Evolutionary conservation across 2,113 vertebrate species (phyloP).

Genomic region (rat (Rattus norvegicus)): DNA sequence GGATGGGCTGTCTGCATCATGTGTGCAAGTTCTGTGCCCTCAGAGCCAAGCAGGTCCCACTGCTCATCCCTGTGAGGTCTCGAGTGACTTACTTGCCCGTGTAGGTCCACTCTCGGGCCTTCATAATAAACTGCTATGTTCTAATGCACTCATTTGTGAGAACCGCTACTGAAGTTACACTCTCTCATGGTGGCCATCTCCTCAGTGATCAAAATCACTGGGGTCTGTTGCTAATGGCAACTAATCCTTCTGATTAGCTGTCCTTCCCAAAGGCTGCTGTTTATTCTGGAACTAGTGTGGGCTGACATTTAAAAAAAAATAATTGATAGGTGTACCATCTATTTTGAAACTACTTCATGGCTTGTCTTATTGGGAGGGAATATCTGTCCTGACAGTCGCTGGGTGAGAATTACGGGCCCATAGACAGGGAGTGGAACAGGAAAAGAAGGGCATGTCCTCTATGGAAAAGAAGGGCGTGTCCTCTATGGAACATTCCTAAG

Average conservation of each 20-base stretch:
- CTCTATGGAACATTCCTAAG: neutral
- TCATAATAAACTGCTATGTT: neutral
- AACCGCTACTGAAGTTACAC: neutral
- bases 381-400: neutral
- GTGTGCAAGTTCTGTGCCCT: neutral
- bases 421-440: neutral
- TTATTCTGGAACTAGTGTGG: neutral
- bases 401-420: neutral
- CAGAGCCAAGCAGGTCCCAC: neutral
- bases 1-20: neutral
- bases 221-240: neutral
- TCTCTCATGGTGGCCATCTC: neutral
- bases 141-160: neutral
- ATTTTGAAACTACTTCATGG: neutral
- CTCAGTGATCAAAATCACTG: neutral
- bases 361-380: neutral
- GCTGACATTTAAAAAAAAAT: neutral
- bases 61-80: fast-evolving
- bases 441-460: too few species aligned
- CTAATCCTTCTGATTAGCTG: neutral
- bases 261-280: neutral
- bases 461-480: too few species aligned
- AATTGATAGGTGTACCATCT: neutral
- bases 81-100: fast-evolving
- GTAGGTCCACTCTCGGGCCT: neutral